A percentile compares a stretch with the other conserved stretches of the same genome.
phyloP scores from a whole-genome alignment of 2,113 vertebrate genomes.

The Turdus rufiventris region DNA sequence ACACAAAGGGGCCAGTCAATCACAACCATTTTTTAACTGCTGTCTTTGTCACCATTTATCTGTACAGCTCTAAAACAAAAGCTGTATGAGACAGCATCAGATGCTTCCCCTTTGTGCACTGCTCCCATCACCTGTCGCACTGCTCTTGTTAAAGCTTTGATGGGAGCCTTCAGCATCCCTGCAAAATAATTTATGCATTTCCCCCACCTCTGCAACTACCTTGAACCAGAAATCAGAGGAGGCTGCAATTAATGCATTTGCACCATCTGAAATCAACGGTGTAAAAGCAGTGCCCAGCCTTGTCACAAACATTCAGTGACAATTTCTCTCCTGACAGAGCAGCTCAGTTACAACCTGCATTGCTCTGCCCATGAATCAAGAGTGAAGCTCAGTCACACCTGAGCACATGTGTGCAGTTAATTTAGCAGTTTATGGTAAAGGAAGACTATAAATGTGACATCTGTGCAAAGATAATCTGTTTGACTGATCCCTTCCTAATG shows the following conservation, averaged over 20 bases:
- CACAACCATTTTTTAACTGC: constrained; percentile 27
- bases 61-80: constrained; percentile 30
- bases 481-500: not conserved
- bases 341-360: not conserved
- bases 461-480: not conserved
- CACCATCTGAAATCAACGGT: not conserved
- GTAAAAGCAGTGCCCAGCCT: not conserved
- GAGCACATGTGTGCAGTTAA: not conserved
- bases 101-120: constrained; percentile 40
- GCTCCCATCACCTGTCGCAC: constrained; percentile 47
- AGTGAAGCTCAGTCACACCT: not conserved
- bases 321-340: not conserved
- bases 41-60: constrained; percentile 15
- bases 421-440: not conserved
- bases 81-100: not conserved
- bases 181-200: constrained; percentile 45
- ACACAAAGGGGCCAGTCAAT: constrained; percentile 54
- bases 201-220: constrained; percentile 52
- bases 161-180: constrained; percentile 4
- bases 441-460: not conserved
- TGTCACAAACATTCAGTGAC: not conserved
- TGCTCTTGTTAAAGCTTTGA: constrained; percentile 32
- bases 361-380: not conserved
- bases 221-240: constrained; percentile 16
- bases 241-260: constrained; percentile 27